Percentiles rank a stretch among this genome's conserved stretches.
Conservation (phyloP, 1,140 invertebrate species). For the Drosophila dunni region DNA sequence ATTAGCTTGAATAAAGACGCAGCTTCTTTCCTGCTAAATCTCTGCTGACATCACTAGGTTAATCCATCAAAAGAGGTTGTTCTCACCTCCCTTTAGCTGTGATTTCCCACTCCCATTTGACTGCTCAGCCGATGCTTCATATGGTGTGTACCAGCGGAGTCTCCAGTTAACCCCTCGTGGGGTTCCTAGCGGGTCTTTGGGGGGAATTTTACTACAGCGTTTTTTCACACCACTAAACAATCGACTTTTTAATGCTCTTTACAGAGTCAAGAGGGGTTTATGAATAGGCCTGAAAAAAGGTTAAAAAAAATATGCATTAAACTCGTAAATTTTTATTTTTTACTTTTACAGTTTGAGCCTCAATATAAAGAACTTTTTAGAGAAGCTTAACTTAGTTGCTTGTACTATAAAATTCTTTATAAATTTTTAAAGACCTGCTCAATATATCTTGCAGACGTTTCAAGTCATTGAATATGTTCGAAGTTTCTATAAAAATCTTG, state of each 20-base stretch:
- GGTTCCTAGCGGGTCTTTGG: background rate
- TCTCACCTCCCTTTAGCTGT: no score
- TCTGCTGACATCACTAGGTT: constrained; percentile 15
- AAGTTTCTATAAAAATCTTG: no score
- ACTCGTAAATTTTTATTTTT: no score
- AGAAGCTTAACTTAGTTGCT: no score
- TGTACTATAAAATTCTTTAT: no score
- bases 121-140: constrained; percentile 18
- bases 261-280: background rate
- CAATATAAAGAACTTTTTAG: no score
- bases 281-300: background rate
- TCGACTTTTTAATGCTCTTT: background rate
- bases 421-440: no score
- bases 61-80: constrained; percentile 18
- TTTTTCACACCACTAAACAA: background rate
- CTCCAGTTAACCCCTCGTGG: background rate
- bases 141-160: background rate
- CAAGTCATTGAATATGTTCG: no score
- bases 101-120: background rate
- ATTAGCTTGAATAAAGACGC: background rate
- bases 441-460: no score
- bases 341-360: no score
- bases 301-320: no score
- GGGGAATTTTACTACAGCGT: constrained; percentile 3
- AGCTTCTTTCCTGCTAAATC: background rate